phyloP scores from a whole-genome alignment of 1,140 invertebrate genomes.

The Palaemon carinicauda region DNA sequence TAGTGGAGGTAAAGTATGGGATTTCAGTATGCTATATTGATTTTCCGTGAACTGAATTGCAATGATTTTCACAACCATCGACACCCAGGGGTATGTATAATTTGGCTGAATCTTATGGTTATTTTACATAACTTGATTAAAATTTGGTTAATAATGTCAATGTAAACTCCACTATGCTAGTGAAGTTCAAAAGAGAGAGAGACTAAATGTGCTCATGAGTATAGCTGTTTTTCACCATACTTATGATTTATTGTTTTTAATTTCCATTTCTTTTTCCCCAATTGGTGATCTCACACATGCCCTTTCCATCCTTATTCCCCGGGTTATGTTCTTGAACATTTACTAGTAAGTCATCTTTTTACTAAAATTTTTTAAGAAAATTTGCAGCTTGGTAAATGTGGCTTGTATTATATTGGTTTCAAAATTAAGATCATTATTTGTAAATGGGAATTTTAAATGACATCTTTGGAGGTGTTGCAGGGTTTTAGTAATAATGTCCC shows the following conservation, averaged over 20 bases:
- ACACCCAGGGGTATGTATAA: background rate
- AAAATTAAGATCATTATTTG: background rate
- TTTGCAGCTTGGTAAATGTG: background rate
- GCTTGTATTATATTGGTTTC: background rate
- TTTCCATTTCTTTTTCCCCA: background rate
- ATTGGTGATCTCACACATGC: background rate
- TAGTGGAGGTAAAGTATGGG: slow-evolving; percentile 23
- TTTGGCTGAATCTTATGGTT: no score
- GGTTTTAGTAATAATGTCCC: slow-evolving; percentile 20
- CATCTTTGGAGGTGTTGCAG: slow-evolving; percentile 19
- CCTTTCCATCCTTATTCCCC: background rate
- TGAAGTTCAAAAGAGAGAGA: slow-evolving; percentile 19
- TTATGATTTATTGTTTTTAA: background rate
- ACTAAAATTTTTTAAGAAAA: background rate
- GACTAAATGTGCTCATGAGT: slow-evolving; percentile 34
- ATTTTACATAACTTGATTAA: background rate
- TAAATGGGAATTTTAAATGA: background rate
- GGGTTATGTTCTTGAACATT: background rate
- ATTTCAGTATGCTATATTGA: no score
- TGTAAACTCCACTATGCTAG: slow-evolving; percentile 28
- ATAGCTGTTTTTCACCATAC: slow-evolving; percentile 21
- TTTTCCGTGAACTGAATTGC: no score
- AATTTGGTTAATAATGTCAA: background rate
- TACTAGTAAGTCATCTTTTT: background rate
- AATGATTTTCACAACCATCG: no score